These are phyloP conservation scores for Abrostola tripartita DNA, from an alignment of 2,888 invertebrate genomes.

Conservation along the genomic window DNA sequence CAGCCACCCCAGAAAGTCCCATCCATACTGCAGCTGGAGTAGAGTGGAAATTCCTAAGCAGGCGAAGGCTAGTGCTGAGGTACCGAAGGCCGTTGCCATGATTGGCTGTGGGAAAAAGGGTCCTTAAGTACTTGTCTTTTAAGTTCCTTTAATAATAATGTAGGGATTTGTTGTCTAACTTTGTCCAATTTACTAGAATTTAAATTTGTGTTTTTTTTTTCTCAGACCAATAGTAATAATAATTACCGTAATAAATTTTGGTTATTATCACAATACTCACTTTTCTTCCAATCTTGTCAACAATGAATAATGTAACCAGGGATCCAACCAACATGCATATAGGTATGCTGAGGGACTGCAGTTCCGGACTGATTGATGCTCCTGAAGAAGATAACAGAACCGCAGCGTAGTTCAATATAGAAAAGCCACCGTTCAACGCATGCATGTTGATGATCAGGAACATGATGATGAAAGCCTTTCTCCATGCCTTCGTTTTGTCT, in stretches of 20 bases:
- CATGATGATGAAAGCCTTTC: constrained; percentile 61
- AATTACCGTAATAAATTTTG: not conserved
- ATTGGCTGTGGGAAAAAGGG: constrained; percentile 54
- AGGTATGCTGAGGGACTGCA: constrained; percentile 65
- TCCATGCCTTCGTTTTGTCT: constrained; percentile 68
- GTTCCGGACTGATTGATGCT: constrained; percentile 58
- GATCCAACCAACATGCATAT: constrained; percentile 63
- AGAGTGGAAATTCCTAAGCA: constrained; percentile 56
- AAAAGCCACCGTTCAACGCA: constrained; percentile 60
- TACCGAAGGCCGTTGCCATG: constrained; percentile 47
- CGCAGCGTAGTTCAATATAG: constrained; percentile 64
- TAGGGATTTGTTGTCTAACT: too few relatives aligned
- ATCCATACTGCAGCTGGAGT: constrained; percentile 52
- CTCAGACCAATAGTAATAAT: too few relatives aligned
- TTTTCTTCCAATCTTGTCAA: constrained; percentile 61
- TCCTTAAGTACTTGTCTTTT: not conserved
- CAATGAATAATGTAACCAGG: constrained; percentile 53
- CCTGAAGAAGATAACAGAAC: constrained; percentile 58
- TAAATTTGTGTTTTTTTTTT: too few relatives aligned
- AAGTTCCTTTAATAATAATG: too few relatives aligned
- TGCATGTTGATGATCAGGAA: constrained; percentile 49
- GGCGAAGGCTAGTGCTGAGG: constrained; percentile 54
- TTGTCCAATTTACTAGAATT: too few relatives aligned
- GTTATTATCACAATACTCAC: constrained; percentile 30
- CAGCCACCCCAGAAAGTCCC: constrained; percentile 61